Percentiles rank a stretch among this genome's conserved stretches.
Conservation (phyloP, 2,113 vertebrate genomes). For the Odocoileus virginianus region DNA sequence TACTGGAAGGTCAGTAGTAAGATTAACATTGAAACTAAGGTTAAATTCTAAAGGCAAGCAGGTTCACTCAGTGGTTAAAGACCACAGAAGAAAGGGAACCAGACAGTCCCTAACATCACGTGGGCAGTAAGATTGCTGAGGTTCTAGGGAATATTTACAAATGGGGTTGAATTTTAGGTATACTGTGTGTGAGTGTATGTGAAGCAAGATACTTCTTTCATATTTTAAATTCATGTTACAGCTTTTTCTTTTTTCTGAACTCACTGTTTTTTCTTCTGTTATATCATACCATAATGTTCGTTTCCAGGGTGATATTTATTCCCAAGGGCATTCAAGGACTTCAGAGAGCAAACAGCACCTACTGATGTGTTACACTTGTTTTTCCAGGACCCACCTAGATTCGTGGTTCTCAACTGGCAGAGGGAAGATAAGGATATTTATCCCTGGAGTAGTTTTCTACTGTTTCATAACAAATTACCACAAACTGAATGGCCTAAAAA, state of each 20-base stretch:
- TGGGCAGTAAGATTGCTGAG: background rate
- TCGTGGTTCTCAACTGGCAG: background rate
- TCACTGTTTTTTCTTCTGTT: conserved; percentile 10
- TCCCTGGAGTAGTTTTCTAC: background rate
- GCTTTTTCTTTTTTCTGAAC: conserved; percentile 25
- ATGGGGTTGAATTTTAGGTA: background rate
- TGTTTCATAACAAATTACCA: conserved; percentile 37
- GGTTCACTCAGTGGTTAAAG: background rate
- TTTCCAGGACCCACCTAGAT: background rate
- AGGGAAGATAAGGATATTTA: background rate
- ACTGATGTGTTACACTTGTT: background rate
- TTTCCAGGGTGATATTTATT: conserved; percentile 8
- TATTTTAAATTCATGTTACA: conserved; percentile 11
- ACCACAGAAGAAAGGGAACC: background rate
- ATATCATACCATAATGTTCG: background rate
- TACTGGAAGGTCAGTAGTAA: background rate
- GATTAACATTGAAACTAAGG: conserved; percentile 18
- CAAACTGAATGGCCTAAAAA: background rate
- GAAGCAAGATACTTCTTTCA: conserved; percentile 18
- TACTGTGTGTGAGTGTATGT: background rate
- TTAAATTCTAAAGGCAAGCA: conserved; percentile 11
- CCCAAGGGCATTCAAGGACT: background rate
- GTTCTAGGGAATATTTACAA: conserved; percentile 2
- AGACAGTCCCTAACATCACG: background rate
- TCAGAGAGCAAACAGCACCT: background rate